Evolutionary conservation across 2,888 invertebrate genomes (phyloP), one percentile per base, ranked within the genome.

Genomic region (Apeira syringaria): DNA sequence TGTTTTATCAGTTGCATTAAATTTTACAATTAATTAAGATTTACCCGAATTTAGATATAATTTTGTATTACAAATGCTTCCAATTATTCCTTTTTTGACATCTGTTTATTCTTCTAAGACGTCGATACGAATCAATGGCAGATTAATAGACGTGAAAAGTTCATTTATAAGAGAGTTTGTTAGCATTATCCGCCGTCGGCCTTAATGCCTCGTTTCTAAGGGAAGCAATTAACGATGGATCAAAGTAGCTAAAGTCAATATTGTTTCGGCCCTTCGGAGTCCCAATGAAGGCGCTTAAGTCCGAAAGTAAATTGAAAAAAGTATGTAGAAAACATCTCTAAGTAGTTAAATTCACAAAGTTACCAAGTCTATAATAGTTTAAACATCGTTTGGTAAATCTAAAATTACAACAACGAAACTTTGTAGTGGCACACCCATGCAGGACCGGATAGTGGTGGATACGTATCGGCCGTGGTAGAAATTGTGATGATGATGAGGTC

Each of bases 401-500:
- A 38, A 32, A 35, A 30, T 38, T 47, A 47, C 30, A 31, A 47
- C 34, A 43, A 12, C 28, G 37, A 45, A 45, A 47, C 33, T 46
- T 42, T 45, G 50, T 43, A 29, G 41, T 41, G 43, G 46, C 50
- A 50, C 51, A 53, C 48, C 29, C 45, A 45, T 46, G 45, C 45
- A 18, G 39, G 44, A 25, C 4, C 20, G 12, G 37, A 27, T 24
- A 12, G 18, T 18, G 41, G 46, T 44, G 42, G 32, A 52, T 43
- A 18, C 47, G 37, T 40, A 44, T 54, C 28, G 35, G 26, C n/a
- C 7, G n/a, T 13, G 28, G 26, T 27, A 6, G 28, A 29, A 9
- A 10, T 28, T 44, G 46, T 26, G 25, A 65, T 40, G 62, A 65
- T 40, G 62, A 60, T 59, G 61, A 53, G 54, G 63, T 68, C 65